Evolutionary conservation across 2,888 invertebrate species (phyloP), one percentile per base, ranked within the genome.

Genomic region (Diplolepis rosae): DNA sequence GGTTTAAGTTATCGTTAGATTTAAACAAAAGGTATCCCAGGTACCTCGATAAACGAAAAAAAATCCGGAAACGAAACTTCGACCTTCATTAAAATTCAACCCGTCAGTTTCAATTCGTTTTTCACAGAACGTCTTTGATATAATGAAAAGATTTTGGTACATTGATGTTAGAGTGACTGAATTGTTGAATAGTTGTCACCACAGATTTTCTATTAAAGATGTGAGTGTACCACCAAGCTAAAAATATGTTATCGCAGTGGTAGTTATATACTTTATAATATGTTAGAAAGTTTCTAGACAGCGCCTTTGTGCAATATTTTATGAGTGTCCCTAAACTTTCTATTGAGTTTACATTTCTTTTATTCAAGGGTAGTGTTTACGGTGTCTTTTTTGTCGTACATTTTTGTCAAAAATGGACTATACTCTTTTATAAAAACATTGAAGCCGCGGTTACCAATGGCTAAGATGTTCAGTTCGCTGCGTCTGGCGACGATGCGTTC

Each of bases 381-480:
- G 18, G 18, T 4, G 4, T 15, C 1, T 48, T 48, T 48, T 9
- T 48, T 22, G 22, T 48, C 18, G 13, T 15, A 30, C 22, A 30
- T 52, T n/a, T 52, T 52, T 11, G 13, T n/a, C 0, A 35, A 35
- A 35, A 56, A 42, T 61, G 61, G n/a, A 61, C 24, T 27, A 24
- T 39, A 9, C n/a, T 61, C 5, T 3, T 1, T 13, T 39, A n/a
- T 61, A 39, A 32, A 54, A 54, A 35, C 13, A 24, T 18, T 5
- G 18, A 24, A 6, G 5, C 6, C 11, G 32, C 28, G 50, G 27
- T 56, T 18, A 24, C 28, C 69, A 66, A 82, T 82, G 80, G 79
- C 78, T 56, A 88, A 82, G 75, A 88, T 89, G 88, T 88, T 89
- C 74, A 88, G 88, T 78, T 88, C 88, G 66, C 77, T 89, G 80